Base-by-base conservation (phyloP, 2,797 vertebrate species). In the Pelochelys cantorii region DNA sequence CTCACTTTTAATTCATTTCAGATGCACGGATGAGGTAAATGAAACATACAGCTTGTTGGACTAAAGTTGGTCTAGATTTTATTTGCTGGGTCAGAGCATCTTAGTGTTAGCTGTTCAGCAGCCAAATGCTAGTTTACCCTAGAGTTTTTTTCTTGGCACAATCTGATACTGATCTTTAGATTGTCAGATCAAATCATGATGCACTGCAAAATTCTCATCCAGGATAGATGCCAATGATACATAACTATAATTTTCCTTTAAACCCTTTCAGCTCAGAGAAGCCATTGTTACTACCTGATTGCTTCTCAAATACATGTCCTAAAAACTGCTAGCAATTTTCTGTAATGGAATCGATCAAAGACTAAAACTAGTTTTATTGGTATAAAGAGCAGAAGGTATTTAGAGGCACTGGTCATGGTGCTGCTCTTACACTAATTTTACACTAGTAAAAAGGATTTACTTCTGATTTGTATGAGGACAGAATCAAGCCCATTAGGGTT, bases 191-290 rank as follows among this genome's bases (percentile, higher is more conserved):
- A 42, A 11, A 3, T 54, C 20, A 10, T 0, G 0, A 23, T 13
- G 14, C 20, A 37, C 68, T 71, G 68, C 34, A 71, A 71, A 71
- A 71, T 71, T 37, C 68, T 71, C 68, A 29, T 62, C 17, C 34
- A 75, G 12, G 37, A 11, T 0, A 3, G 27, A 2, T 55, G 17
- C 18, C 60, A 55, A 17, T 10, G 20, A 11, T 10, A 14, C 3
- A 27, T 22, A 55, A 31, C 56, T 7, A 55, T 22, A 68, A 55
- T 27, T 74, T 85, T 12, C 27, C 37, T 8, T n/a, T 6, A 60
- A n/a, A 7, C 79, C 14, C 11, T 57, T 20, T 0, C 8, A 37
- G 79, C 11, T 10, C 0, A 0, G 2, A 0, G 22, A 17, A 31
- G 56, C 27, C 29, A 29, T 31, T 2, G 42, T 62, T 88, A 57